Evolutionary conservation across 2,113 vertebrate species (phyloP).

Genomic region (Speoplatyrhinus poulsoni): DNA sequence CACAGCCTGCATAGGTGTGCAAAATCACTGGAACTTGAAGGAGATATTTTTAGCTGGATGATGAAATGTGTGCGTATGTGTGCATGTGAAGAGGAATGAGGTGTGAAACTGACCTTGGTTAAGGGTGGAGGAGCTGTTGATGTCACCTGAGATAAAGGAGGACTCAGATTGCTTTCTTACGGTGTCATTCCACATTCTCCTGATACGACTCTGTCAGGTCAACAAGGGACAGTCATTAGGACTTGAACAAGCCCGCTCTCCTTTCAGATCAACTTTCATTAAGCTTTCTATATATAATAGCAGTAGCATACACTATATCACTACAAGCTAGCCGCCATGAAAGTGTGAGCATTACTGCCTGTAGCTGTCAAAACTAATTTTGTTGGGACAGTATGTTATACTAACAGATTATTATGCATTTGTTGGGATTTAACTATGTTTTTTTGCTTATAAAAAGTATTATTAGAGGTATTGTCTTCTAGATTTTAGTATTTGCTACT

Average conservation of each 20-base stretch:
- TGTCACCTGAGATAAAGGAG: conserved; percentile 99
- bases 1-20: conserved; percentile 14
- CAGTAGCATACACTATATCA: background rate
- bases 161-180: conserved; percentile 99
- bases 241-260: conserved; percentile 52
- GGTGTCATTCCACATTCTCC: conserved; percentile 99
- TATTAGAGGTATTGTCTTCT: conserved; percentile 17
- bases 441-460: conserved; percentile 4
- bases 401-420: background rate
- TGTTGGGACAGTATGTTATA: background rate
- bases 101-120: conserved; percentile 98
- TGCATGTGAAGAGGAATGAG: conserved; percentile 67
- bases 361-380: conserved; percentile 7
- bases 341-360: background rate
- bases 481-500: conserved; percentile 13
- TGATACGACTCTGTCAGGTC: conserved; percentile 95
- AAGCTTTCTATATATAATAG: conserved; percentile 10
- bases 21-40: conserved; percentile 41
- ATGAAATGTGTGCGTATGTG: conserved; percentile 64
- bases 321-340: conserved; percentile 8
- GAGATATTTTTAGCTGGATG: conserved; percentile 59
- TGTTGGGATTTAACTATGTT: conserved; percentile 7
- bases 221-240: conserved; percentile 77
- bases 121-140: conserved; percentile 99
- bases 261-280: conserved; percentile 53